Conservation (phyloP, 2,113 vertebrate species). For the Trematocara zebra region DNA sequence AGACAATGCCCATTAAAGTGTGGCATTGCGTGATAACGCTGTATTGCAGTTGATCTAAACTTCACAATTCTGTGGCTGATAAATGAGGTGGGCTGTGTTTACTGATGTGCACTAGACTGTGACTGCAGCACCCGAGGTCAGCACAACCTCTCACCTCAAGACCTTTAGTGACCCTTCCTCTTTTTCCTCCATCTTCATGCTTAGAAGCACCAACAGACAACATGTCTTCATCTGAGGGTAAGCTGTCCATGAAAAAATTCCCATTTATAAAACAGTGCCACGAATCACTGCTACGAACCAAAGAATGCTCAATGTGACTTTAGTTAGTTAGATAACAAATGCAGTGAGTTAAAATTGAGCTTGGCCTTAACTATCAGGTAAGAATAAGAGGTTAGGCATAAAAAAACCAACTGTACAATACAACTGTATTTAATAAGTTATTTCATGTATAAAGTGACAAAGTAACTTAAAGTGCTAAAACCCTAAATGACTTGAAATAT, state of each 20-base stretch:
- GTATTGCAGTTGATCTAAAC: background rate
- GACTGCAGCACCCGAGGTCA: conserved; percentile 20
- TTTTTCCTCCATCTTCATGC: background rate
- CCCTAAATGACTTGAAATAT: background rate
- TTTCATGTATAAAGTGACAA: background rate
- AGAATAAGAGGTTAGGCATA: background rate
- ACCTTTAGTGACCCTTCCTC: background rate
- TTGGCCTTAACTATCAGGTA: background rate
- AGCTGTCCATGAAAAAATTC: background rate
- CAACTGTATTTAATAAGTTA: background rate
- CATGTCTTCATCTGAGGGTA: background rate
- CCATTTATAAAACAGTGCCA: background rate
- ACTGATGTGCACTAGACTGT: background rate
- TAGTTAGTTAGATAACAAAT: background rate
- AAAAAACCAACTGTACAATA: fast-evolving
- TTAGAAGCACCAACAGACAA: background rate
- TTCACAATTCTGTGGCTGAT: background rate
- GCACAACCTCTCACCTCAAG: conserved; percentile 17
- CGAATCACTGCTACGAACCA: background rate
- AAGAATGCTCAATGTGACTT: background rate
- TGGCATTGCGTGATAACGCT: background rate
- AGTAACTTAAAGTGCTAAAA: background rate
- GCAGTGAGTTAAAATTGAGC: background rate
- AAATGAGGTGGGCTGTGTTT: background rate
- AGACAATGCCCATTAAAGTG: background rate